These are phyloP conservation scores for Leptobrachium leishanense DNA, from an alignment of 2,113 vertebrate genomes.

Conservation along the genomic window DNA sequence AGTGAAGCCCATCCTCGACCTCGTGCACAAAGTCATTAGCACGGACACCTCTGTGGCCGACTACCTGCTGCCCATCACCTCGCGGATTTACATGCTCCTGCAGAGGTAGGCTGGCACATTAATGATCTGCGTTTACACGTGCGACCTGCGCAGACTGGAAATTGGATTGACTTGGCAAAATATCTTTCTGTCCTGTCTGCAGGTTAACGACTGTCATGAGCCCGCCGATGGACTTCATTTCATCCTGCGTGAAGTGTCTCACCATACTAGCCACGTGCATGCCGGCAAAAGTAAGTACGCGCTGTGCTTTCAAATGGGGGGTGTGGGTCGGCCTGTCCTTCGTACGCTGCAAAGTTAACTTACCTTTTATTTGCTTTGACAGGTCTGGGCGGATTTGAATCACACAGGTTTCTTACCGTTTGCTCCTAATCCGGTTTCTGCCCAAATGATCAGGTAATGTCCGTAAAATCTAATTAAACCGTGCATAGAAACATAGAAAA, in stretches of 20 bases:
- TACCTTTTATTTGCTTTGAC: conserved; percentile 29
- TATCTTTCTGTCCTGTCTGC: conserved; percentile 18
- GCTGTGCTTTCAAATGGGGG: neutral
- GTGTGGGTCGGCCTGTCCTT: neutral
- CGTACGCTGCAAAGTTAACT: neutral
- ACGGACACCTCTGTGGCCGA: conserved; percentile 91
- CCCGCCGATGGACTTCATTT: conserved; percentile 91
- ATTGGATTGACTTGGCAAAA: neutral
- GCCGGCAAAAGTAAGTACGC: conserved; percentile 83
- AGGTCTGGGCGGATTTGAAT: conserved; percentile 97
- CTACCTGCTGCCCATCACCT: conserved; percentile 91
- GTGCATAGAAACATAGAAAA: too few relatives aligned
- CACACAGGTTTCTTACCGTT: conserved; percentile 95
- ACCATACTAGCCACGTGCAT: conserved; percentile 87
- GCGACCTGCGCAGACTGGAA: neutral
- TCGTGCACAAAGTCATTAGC: conserved; percentile 94
- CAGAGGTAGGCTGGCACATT: conserved; percentile 76
- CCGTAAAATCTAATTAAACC: neutral
- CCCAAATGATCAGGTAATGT: conserved; percentile 85
- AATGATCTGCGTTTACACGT: neutral
- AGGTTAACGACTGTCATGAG: conserved; percentile 91
- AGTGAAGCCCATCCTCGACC: conserved; percentile 92
- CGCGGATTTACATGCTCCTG: conserved; percentile 94
- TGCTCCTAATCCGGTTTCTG: conserved; percentile 81
- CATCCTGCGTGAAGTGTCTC: conserved; percentile 93